These are phyloP conservation scores for Macrobrachium rosenbergii DNA, from an alignment of 1,140 invertebrate genomes.

Conservation along the genomic window DNA sequence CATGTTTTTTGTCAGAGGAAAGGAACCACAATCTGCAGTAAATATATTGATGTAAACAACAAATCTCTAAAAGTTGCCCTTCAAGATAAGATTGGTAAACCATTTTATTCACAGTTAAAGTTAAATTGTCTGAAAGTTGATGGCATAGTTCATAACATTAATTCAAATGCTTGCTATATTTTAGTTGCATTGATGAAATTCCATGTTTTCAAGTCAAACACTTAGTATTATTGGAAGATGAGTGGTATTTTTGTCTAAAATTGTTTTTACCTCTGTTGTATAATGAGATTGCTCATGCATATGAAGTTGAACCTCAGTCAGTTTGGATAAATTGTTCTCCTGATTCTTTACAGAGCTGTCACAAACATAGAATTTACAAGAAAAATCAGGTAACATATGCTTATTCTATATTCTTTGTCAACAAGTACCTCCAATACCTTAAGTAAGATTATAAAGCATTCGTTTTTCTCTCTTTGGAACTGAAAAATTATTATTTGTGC, in stretches of 20 bases:
- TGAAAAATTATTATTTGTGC: background rate
- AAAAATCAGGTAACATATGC: conserved; percentile 1
- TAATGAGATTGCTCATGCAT: conserved; percentile 4
- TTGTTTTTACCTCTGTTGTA: background rate
- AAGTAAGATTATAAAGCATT: background rate
- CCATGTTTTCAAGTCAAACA: conserved; percentile 9
- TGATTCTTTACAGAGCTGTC: background rate
- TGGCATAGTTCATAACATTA: too few relatives aligned
- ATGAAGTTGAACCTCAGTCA: conserved; percentile 1
- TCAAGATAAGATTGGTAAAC: too few relatives aligned
- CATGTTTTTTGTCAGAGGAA: too few relatives aligned
- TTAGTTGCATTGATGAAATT: conserved; percentile 1
- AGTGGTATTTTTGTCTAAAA: background rate
- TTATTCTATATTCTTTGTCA: background rate
- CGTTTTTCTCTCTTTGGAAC: background rate
- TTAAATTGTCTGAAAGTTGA: too few relatives aligned
- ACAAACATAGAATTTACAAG: conserved; percentile 2
- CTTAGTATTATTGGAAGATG: background rate
- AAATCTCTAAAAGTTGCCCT: too few relatives aligned
- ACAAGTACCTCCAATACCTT: background rate
- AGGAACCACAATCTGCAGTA: too few relatives aligned
- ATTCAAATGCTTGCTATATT: too few relatives aligned
- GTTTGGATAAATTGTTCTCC: conserved; percentile 1
- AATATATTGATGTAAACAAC: too few relatives aligned
- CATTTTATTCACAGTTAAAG: too few relatives aligned